A percentile compares a stretch with the other conserved stretches of the same genome.
phyloP scores from a whole-genome alignment of 2,113 vertebrate species.

The Pelvicachromis taeniatus region DNA sequence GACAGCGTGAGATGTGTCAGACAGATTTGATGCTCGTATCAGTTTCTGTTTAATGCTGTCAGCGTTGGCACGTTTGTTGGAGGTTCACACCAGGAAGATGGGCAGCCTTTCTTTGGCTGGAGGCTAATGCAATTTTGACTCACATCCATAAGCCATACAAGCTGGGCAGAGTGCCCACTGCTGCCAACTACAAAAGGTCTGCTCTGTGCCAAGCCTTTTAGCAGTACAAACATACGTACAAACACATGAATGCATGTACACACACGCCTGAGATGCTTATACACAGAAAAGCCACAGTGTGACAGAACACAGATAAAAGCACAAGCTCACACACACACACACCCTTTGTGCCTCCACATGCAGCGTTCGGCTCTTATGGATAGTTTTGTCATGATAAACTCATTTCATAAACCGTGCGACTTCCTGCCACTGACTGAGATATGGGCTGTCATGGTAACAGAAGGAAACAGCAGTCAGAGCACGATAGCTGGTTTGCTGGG shows the following conservation, averaged over 20 bases:
- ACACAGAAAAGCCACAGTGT: neutral
- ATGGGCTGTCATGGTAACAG: conserved; percentile 53
- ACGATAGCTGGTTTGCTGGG: conserved; percentile 24
- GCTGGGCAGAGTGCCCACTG: conserved; percentile 38
- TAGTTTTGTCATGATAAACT: conserved; percentile 38
- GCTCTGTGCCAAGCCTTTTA: conserved; percentile 49
- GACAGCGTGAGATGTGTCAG: conserved; percentile 35
- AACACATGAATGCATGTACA: neutral
- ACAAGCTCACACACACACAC: neutral
- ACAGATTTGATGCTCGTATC: conserved; percentile 21
- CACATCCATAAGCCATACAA: conserved; percentile 39
- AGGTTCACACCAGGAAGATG: conserved; percentile 47
- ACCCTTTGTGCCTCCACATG: neutral
- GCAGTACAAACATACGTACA: conserved; percentile 9
- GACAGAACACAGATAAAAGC: neutral
- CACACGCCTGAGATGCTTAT: neutral
- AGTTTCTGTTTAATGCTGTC: conserved; percentile 22
- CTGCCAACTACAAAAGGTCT: conserved; percentile 46
- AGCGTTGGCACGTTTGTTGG: conserved; percentile 5
- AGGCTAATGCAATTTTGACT: conserved; percentile 45
- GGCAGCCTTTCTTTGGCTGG: conserved; percentile 21
- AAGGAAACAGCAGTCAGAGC: conserved; percentile 34
- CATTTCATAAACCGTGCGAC: conserved; percentile 3
- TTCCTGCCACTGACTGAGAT: conserved; percentile 16
- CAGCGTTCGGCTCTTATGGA: neutral